phyloP scores from a whole-genome alignment of 2,888 invertebrate species.

The Sthenelais limicola region DNA sequence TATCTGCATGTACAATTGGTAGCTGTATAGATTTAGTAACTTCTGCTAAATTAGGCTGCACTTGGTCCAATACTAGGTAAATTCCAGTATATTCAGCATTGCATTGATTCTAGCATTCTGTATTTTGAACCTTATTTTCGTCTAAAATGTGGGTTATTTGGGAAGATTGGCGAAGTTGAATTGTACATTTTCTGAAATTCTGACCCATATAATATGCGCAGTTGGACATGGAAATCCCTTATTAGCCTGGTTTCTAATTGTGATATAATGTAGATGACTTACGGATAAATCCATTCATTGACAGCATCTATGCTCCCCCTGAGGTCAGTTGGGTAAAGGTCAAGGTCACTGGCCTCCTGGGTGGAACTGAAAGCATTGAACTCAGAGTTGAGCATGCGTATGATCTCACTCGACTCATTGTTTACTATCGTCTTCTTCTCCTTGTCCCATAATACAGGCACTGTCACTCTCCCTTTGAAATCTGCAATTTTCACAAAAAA shows the following conservation, averaged over 20 bases:
- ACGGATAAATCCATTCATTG: constrained; percentile 67
- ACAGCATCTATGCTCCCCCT: constrained; percentile 60
- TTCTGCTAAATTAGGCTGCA: not conserved
- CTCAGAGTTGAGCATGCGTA: constrained; percentile 67
- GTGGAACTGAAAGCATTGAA: constrained; percentile 67
- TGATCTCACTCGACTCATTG: constrained; percentile 70
- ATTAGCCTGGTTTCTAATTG: not conserved
- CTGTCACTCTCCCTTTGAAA: constrained; percentile 62
- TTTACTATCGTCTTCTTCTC: constrained; percentile 62
- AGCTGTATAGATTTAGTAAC: not conserved
- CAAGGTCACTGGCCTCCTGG: constrained; percentile 57
- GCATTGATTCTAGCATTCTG: too few relatives aligned
- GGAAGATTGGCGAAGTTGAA: too few relatives aligned
- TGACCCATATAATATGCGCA: too few relatives aligned
- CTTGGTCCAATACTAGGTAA: too few relatives aligned
- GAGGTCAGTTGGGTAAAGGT: constrained; percentile 64
- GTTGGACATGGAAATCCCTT: too few relatives aligned
- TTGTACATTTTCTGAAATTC: too few relatives aligned
- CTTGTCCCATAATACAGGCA: constrained; percentile 69
- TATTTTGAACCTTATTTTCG: too few relatives aligned
- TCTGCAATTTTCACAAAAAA: constrained; percentile 49
- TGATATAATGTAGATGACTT: constrained; percentile 44
- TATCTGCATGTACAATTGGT: not conserved
- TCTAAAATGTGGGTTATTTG: too few relatives aligned
- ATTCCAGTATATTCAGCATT: too few relatives aligned